Evolutionary conservation across 2,797 vertebrate species (phyloP).

Genomic region (Gadopsis marmoratus): DNA sequence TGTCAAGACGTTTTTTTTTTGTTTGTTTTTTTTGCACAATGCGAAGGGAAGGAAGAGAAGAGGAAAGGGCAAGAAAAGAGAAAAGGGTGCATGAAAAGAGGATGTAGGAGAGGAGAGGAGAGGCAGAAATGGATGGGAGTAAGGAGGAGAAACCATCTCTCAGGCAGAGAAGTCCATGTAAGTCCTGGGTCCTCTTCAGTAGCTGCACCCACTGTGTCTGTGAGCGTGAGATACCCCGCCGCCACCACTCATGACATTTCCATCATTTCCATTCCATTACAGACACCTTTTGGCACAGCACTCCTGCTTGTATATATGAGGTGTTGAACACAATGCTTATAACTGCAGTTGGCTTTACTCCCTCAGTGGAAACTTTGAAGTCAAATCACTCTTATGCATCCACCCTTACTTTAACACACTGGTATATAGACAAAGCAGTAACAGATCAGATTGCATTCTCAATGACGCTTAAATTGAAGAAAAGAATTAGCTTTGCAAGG

Average conservation of each 20-base stretch:
- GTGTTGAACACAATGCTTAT: neutral
- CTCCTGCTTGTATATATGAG: constrained; percentile 1
- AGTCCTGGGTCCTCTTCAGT: constrained; percentile 44
- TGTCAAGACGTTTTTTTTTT: neutral
- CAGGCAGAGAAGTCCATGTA: constrained; percentile 66
- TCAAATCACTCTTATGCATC: neutral
- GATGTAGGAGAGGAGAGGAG: neutral
- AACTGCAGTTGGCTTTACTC: neutral
- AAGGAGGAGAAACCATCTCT: constrained; percentile 41
- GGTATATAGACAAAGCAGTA: neutral
- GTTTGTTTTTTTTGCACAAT: neutral
- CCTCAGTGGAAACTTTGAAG: constrained; percentile 29
- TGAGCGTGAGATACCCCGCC: neutral
- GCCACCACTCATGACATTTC: constrained; percentile 30
- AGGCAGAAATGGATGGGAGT: neutral
- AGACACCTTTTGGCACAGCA: constrained; percentile 13
- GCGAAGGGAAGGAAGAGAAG: neutral
- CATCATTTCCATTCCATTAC: constrained; percentile 42
- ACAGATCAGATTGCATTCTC: neutral
- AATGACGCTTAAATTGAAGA: too few species aligned
- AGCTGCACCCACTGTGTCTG: neutral
- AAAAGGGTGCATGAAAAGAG: neutral
- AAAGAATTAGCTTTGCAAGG: neutral
- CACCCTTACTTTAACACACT: neutral
- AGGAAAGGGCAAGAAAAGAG: neutral